Base-by-base conservation (phyloP, 2,888 invertebrate genomes). In the Drosophila longiperda region DNA sequence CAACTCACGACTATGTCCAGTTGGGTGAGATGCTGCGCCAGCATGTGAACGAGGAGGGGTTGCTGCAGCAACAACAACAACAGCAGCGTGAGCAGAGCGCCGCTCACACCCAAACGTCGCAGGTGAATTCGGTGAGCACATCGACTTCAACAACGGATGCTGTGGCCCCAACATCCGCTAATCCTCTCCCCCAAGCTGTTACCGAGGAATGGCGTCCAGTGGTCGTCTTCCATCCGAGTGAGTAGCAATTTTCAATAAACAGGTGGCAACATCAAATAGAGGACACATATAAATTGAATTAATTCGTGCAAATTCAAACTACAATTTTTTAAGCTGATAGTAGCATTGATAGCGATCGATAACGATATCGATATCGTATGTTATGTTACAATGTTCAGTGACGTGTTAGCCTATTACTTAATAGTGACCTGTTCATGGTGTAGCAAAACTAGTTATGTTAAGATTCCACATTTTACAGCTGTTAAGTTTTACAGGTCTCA, bases 211-310 rank as follows among this genome's bases (percentile, higher is more conserved):
- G 82, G 38, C 87, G 86, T 52, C 67, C 74, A 7, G 73, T 88
- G 4, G 80, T 80, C 36, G 78, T 92, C 49, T 92, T 83, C 66
- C 92, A 92, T 62, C 50, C 75, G 38, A 85, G 93, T 92, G 73
- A 77, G 72, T 79, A 34, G 12, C n/a, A 7, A 12, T 20, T 20
- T n/a, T 26, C 38, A 36, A n/a, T 38, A 29, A n/a, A 17, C 20
- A 12, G 11, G n/a, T 2, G 15, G 12, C 26, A 49, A 6, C 15
- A 60, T 17, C 5, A 34, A 45, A 45, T 45, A 45, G 20, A 12
- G 20, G 7, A 45, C 20, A 20, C 6, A 20, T 12, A 12, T 15
- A 12, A 45, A 20, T 12, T 45, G 7, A 45, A 45, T 20, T 20
- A 45, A 7, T 15, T 20, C 1, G 20, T 3, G 20, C 20, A 12